Base-by-base conservation (phyloP, 2,888 invertebrate species). In the Mesochorus sp. region DNA sequence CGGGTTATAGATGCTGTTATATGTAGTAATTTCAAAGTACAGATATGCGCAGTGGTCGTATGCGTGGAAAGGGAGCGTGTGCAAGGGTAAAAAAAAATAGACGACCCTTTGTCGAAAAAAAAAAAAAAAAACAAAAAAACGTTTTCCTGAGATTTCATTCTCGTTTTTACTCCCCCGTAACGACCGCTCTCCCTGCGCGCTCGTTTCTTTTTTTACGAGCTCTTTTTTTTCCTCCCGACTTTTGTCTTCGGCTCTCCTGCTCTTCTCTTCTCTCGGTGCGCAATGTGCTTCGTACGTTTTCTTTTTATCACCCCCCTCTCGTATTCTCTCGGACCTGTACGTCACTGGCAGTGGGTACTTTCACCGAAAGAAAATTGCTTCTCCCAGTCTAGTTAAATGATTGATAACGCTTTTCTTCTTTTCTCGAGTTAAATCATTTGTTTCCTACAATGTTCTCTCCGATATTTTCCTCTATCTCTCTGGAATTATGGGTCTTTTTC, bases 161-260 rank as follows among this genome's bases (percentile, higher is more conserved):
- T 47, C 26, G 21, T 55, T 51, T 66, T 51, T 66, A 39, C 42
- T 26, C 31, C 31, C 44, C 8, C 34, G 34, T 14, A 74, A 53
- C 21, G 74, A 74, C 19, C 14, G 28, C 53, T 31, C 8, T 44
- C 55, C 64, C 53, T 66, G 64, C 17, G 42, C 67, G 39, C 17
- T 26, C 34, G 71, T 71, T 80, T 74, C 53, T 75, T 64, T 68
- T n/a, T 67, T 75, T 64, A 68, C 55, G 57, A 49, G 57, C 21
- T 14, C 39, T 14, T 21, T 17, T 55, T 53, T 71, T 53, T 21
- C 10, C 12, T 10, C 8, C 10, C 47, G 14, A n/a, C 26, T n/a
- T 42, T 34, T 64, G 19, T 37, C 61, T 34, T 44, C 5, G n/a
- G n/a, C 21, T 12, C 24, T 44, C 19, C 5, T 19, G 4, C 12